Base-by-base conservation (phyloP, 2,113 vertebrate species). In the Toxotes jaculatrix region DNA sequence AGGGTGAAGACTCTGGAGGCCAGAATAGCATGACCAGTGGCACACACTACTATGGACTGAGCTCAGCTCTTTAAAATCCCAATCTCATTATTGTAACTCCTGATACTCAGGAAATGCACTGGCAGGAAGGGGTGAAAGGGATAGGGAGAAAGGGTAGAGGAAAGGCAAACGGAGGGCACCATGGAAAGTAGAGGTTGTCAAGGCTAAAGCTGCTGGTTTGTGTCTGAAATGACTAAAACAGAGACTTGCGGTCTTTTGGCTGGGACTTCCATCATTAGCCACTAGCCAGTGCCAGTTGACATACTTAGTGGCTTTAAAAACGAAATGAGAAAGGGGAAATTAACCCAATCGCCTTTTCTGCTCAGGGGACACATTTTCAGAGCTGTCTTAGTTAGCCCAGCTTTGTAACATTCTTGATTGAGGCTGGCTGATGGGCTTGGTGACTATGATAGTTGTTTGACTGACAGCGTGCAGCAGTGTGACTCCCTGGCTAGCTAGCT, bases 31-130 rank as follows among this genome's bases (percentile, higher is more conserved):
- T 61, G 40, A 56, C 43, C 71, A 68, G 45, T 73, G 56, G 51
- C 72, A 49, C 51, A 68, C 36, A 75, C 45, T 38, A 70, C 59
- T 59, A 69, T 36, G 47, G 51, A 51, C 59, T 56, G 31, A 67
- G 74, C 77, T 66, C 23, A 82, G 68, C 60, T 71, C 23, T 84
- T 83, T 72, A 83, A 88, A 79, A 77, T 51, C 66, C 5, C 70
- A 87, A 84, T 86, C 74, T 78, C 62, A 89, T 91, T 87, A 88
- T 62, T 77, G 36, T 65, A 92, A 89, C 40, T 85, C 80, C 67
- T 74, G 65, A 80, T 79, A 83, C 47, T 63, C 47, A 62, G 74
- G 21, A 79, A 88, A 88, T 69, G 59, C 49, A 71, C 23, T 62
- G 23, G 27, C 31, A 60, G 7, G 7, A 53, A 47, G 8, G 38